These are phyloP conservation scores for Crypturellus tataupa DNA, from an alignment of 2,797 vertebrate genomes.

Conservation along the genomic window DNA sequence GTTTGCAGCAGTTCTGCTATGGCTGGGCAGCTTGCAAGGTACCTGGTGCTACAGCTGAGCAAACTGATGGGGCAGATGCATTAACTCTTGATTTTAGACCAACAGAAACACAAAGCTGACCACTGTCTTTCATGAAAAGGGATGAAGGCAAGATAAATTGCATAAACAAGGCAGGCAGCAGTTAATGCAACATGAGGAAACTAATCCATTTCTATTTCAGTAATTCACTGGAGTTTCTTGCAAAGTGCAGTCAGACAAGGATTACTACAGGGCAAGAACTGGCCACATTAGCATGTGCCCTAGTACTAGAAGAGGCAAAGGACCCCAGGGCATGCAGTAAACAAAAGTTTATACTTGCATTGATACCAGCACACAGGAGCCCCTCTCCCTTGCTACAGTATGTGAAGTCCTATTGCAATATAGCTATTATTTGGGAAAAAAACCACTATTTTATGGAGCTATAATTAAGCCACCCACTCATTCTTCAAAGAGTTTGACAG, in stretches of 20 bases:
- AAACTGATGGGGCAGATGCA: background rate
- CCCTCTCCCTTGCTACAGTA: background rate
- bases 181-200: background rate
- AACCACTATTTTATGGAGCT: background rate
- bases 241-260: background rate
- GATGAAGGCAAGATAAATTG: background rate
- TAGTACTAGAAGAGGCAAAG: rapidly evolving
- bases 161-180: background rate
- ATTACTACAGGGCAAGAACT: background rate
- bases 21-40: background rate
- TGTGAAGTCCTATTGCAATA: background rate
- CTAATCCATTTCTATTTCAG: background rate
- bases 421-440: background rate
- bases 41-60: background rate
- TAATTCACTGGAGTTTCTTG: background rate
- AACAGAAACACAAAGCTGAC: background rate
- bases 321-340: rapidly evolving
- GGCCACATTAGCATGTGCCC: rapidly evolving
- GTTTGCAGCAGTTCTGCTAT: background rate
- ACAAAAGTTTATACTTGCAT: rapidly evolving
- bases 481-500: background rate
- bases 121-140: background rate
- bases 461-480: background rate
- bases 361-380: background rate
- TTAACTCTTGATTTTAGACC: background rate